A percentile compares a stretch with the other conserved stretches of the same genome.
phyloP scores from a whole-genome alignment of 2,888 invertebrate genomes.

The Melieria omissa region DNA sequence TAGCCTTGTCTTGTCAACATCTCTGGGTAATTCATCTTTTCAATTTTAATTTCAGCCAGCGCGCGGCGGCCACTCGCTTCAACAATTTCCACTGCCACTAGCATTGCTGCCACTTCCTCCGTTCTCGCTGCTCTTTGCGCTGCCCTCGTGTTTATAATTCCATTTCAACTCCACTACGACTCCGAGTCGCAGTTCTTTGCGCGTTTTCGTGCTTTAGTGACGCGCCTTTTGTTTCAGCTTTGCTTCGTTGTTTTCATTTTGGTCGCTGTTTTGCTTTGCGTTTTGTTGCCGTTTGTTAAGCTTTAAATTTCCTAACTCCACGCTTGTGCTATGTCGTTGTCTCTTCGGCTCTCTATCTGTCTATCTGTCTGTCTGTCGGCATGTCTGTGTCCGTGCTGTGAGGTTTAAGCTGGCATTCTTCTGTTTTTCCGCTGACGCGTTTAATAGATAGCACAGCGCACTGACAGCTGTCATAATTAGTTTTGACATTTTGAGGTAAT shows the following conservation, averaged over 20 bases:
- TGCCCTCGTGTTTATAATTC: no score
- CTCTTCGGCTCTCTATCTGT: neutral
- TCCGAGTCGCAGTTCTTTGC: neutral
- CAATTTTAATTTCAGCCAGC: conserved; percentile 28
- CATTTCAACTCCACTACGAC: no score
- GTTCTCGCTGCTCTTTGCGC: no score
- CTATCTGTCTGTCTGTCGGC: neutral
- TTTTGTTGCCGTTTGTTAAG: conserved; percentile 37
- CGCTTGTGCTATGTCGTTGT: conserved; percentile 34
- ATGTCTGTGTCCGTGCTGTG: neutral
- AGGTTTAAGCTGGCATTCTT: conserved; percentile 11
- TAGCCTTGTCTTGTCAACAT: conserved; percentile 50
- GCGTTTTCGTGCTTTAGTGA: conserved; percentile 56
- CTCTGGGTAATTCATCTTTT: conserved; percentile 47
- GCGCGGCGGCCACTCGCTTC: no score
- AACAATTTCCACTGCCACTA: no score
- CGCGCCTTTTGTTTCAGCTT: conserved; percentile 42
- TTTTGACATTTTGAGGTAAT: conserved; percentile 65
- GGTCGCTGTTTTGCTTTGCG: neutral
- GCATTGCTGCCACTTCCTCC: no score
- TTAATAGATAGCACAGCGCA: conserved; percentile 51
- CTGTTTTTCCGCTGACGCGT: conserved; percentile 42
- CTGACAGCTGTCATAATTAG: conserved; percentile 68
- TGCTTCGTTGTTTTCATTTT: conserved; percentile 46
- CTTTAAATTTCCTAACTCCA: conserved; percentile 38